phyloP scores from a whole-genome alignment of 2,888 invertebrate genomes.

The Rhabditoides inermis region DNA sequence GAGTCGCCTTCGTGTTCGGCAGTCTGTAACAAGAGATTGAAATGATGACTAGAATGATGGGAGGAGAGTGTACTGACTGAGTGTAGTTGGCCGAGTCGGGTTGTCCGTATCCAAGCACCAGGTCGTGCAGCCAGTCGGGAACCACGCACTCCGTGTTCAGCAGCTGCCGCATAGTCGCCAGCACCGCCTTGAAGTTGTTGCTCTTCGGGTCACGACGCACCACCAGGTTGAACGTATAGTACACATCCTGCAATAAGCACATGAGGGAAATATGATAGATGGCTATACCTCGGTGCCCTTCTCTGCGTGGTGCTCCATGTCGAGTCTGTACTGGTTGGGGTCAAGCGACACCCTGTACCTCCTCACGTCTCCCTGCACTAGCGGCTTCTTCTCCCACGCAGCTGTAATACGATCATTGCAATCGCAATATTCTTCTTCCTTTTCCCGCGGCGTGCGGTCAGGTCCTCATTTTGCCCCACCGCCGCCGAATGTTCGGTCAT shows the following conservation, averaged over 20 bases:
- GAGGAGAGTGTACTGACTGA: constrained; percentile 59
- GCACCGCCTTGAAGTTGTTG: constrained; percentile 97
- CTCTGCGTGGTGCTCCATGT: constrained; percentile 32
- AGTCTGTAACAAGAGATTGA: constrained; percentile 61
- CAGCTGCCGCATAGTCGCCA: constrained; percentile 92
- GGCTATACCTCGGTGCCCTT: constrained; percentile 13
- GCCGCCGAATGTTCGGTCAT: too few relatives aligned
- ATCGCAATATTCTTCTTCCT: too few relatives aligned
- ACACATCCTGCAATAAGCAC: constrained; percentile 62
- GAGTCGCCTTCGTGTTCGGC: constrained; percentile 71
- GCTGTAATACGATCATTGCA: too few relatives aligned
- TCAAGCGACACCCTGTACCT: constrained; percentile 90
- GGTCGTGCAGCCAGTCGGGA: constrained; percentile 64
- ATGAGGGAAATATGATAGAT: neutral
- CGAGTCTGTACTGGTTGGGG: constrained; percentile 76
- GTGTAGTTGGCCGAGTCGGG: constrained; percentile 91
- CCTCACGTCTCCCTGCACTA: constrained; percentile 76
- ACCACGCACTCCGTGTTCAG: constrained; percentile 99
- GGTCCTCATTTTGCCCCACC: too few relatives aligned
- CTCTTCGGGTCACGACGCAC: constrained; percentile 98
- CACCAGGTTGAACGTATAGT: constrained; percentile 86
- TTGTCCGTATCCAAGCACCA: constrained; percentile 93
- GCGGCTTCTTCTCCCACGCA: constrained; percentile 60
- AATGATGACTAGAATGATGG: neutral
- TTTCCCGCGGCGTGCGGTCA: too few relatives aligned